Evolutionary conservation across 2,888 invertebrate species (phyloP).

Genomic region (Sceliomorpha sp.): DNA sequence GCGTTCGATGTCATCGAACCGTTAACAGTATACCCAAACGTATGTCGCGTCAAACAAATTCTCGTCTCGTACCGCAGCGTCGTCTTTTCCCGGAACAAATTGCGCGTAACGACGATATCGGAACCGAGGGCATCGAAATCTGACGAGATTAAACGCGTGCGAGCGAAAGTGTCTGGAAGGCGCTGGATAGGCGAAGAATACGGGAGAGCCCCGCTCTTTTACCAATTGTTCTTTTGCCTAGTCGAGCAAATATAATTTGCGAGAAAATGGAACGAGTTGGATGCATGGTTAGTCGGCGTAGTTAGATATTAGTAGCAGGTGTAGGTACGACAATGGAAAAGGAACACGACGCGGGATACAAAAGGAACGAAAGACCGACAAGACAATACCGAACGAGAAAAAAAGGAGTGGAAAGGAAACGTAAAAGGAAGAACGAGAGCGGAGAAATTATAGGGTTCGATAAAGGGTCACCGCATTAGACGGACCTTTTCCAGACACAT

Average conservation of each 20-base stretch:
- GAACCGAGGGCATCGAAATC: slow-evolving; percentile 10
- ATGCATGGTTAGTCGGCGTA: slow-evolving; percentile 24
- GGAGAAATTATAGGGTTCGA: slow-evolving; percentile 27
- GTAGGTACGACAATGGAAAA: slow-evolving; percentile 24
- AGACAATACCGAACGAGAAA: slow-evolving; percentile 26
- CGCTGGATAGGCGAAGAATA: slow-evolving; percentile 54
- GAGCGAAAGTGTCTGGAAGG: slow-evolving; percentile 7
- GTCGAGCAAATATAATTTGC: slow-evolving; percentile 60
- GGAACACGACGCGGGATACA: slow-evolving; percentile 12
- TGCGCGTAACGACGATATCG: slow-evolving; percentile 11
- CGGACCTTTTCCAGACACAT: slow-evolving; percentile 9
- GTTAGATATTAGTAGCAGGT: slow-evolving; percentile 27
- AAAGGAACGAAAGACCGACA: background rate
- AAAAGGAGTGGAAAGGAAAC: slow-evolving; percentile 14
- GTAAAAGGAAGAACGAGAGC: slow-evolving; percentile 14
- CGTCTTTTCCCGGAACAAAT: slow-evolving; percentile 9
- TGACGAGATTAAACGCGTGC: slow-evolving; percentile 13
- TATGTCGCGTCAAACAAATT: background rate
- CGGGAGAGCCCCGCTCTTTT: slow-evolving; percentile 51
- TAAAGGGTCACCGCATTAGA: slow-evolving; percentile 18
- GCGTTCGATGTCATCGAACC: background rate
- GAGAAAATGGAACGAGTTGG: slow-evolving; percentile 26
- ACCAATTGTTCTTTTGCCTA: slow-evolving; percentile 55
- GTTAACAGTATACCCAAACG: background rate
- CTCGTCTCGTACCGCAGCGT: background rate